A percentile compares a stretch with the other conserved stretches of the same genome.
These are phyloP conservation scores for Tetramorium bicarinatum DNA, from an alignment of 2,888 invertebrate species.

Conservation along the genomic window DNA sequence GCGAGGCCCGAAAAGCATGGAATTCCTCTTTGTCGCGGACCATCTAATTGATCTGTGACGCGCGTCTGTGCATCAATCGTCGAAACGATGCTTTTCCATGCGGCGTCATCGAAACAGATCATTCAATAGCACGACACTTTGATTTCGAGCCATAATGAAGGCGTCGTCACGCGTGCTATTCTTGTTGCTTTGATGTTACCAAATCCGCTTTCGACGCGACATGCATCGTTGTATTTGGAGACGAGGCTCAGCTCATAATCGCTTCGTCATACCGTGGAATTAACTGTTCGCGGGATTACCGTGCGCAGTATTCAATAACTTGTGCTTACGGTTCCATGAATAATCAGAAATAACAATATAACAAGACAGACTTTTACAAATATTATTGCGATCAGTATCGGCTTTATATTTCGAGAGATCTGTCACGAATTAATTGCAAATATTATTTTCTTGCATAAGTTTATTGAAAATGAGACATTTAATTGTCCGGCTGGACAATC, in stretches of 20 bases:
- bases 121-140: constrained; percentile 65
- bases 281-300: constrained; percentile 11
- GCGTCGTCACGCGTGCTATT: background rate
- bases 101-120: constrained; percentile 6
- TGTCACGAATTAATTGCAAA: background rate
- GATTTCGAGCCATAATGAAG: constrained; percentile 54
- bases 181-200: constrained; percentile 30
- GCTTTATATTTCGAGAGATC: background rate
- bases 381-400: background rate
- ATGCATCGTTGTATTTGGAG: background rate
- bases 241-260: background rate
- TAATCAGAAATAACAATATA: constrained; percentile 18
- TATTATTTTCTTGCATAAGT: background rate
- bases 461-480: background rate
- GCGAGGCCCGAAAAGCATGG: background rate
- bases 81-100: constrained; percentile 53
- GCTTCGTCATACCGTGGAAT: constrained; percentile 17
- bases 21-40: constrained; percentile 34
- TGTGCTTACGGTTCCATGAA: background rate
- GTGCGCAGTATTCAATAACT: background rate
- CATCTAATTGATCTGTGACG: constrained; percentile 16
- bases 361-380: constrained; percentile 2
- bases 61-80: constrained; percentile 28
- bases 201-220: constrained; percentile 6
- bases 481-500: background rate